phyloP scores from a whole-genome alignment of 1,140 invertebrate genomes.

The Steinernema khuongi region DNA sequence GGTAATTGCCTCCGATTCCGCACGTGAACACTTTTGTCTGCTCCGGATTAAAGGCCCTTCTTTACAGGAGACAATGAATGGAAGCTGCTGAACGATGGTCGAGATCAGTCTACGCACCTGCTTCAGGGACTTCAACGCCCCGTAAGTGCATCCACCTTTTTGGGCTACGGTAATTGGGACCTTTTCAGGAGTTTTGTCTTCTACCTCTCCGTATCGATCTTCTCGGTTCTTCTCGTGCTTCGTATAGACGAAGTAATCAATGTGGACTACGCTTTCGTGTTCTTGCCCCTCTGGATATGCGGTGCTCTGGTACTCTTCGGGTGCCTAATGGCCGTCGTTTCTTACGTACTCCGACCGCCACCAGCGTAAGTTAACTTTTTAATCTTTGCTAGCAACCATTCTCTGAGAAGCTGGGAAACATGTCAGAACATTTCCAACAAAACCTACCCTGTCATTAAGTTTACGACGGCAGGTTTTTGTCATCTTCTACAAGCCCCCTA shows the following conservation, averaged over 20 bases:
- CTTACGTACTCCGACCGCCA: constrained; percentile 89
- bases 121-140: constrained; percentile 40
- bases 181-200: constrained; percentile 87
- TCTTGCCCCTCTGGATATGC: constrained; percentile 92
- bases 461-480: too few species aligned
- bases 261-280: constrained; percentile 83
- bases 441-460: too few species aligned
- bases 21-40: neutral
- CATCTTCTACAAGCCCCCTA: too few species aligned
- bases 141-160: constrained; percentile 28
- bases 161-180: neutral
- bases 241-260: constrained; percentile 69
- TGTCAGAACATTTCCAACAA: too few species aligned
- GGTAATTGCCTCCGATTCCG: neutral
- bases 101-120: constrained; percentile 34
- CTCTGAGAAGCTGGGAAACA: too few species aligned
- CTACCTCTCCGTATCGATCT: constrained; percentile 81
- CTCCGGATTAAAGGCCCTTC: neutral
- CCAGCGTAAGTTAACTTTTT: constrained; percentile 67
- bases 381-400: constrained; percentile 22
- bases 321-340: constrained; percentile 79
- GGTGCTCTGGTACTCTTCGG: constrained; percentile 82
- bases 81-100: constrained; percentile 19
- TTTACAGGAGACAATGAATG: neutral
- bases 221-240: constrained; percentile 80